Percentiles rank a stretch among this genome's conserved stretches.
These are phyloP conservation scores for Anas bahamensis DNA, from an alignment of 2,797 vertebrate genomes.

Conservation along the genomic window DNA sequence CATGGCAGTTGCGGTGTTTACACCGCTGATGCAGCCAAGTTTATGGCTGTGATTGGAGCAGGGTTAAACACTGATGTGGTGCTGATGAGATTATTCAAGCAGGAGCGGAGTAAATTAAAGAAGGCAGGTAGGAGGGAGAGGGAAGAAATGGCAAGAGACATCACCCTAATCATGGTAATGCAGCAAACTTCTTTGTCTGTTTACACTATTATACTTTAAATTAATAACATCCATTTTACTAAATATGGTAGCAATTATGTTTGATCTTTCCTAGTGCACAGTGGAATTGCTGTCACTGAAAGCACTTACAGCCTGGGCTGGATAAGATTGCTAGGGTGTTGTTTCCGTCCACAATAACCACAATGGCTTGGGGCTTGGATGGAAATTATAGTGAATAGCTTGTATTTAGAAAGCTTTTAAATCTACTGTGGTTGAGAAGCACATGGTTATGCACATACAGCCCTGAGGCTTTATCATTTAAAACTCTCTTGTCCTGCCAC, in stretches of 20 bases:
- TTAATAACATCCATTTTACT: conserved; percentile 46
- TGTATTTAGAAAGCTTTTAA: conserved; percentile 61
- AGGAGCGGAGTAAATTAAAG: neutral
- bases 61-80: neutral
- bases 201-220: conserved; percentile 53
- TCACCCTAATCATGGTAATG: conserved; percentile 34
- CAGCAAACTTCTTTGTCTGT: conserved; percentile 29
- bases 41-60: neutral
- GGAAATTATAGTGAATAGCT: conserved; percentile 40
- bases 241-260: conserved; percentile 27
- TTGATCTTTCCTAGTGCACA: neutral
- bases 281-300: conserved; percentile 56
- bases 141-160: neutral
- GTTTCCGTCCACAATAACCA: conserved; percentile 20
- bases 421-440: conserved; percentile 37
- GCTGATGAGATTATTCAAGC: neutral
- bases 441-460: conserved; percentile 1
- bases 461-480: conserved; percentile 39
- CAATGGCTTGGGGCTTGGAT: conserved; percentile 25
- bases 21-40: neutral
- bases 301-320: neutral
- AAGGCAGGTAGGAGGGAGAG: conserved; percentile 3
- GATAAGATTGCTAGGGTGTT: conserved; percentile 3
- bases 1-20: neutral
- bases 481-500: conserved; percentile 25